Base-by-base conservation (phyloP, 1,140 invertebrate genomes). In the Scaptomyza pallida region DNA sequence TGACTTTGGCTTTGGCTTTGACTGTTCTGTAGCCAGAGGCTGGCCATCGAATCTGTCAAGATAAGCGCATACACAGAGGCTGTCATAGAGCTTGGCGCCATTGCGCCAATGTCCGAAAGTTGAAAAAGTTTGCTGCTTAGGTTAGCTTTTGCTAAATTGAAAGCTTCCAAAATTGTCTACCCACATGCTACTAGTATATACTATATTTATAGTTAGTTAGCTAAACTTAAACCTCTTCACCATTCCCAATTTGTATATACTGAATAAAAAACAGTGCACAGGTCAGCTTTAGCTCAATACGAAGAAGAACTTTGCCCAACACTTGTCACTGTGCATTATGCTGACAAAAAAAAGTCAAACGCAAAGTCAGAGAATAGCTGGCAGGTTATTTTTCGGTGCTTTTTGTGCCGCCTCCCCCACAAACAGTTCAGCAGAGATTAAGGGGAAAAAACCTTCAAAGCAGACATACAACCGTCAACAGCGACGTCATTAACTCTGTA, bases 391-490 rank as follows among this genome's bases (percentile, higher is more conserved):
- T 30, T 30, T 45, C 23, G 4, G 21, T 21, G 21, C n/a, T 37
- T 47, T 48, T 65, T 41, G 40, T 40, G 37, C 15, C 8, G 23
- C n/a, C 26, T 2, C n/a, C 16, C 19, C 30, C 17, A 3, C 23
- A 44, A 21, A 41, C 50, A 63, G 59, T 17, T 35, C 33, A 47
- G 51, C 59, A 67, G 81, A 74, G 81, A 74, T 83, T 83, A 85
- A 67, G 43, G 68, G 68, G 63, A 69, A 85, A 83, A 83, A 83
- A 67, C 67, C 76, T 75, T 76, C 81, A 72, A 85, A 83, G 76
- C 81, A 83, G 81, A 86, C 81, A 63, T 47, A 37, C 41, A 26
- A 26, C 57, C 50, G 65, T 63, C 65, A 63, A 55, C 50, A 40
- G 50, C 78, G 70, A 48, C 74, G 77, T 86, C 81, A 88, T 88